Conservation (phyloP, 2,888 invertebrate genomes). For the Harpagoxenus sublaevis region DNA sequence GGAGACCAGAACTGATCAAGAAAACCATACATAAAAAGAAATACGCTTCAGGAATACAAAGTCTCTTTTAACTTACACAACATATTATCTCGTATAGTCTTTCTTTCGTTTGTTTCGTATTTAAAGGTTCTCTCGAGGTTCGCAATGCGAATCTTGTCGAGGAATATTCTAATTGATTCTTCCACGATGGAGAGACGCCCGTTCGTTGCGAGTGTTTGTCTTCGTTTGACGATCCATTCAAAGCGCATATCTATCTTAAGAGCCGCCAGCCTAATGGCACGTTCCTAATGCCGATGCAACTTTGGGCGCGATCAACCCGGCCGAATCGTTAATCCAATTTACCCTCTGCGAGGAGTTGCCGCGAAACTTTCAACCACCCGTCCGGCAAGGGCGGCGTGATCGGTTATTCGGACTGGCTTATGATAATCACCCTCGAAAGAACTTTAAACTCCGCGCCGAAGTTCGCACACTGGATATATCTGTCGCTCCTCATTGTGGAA, state of each 20-base stretch:
- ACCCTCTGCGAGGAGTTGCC: conserved; percentile 42
- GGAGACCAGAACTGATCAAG: neutral
- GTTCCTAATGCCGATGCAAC: conserved; percentile 47
- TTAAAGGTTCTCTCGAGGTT: neutral
- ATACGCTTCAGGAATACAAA: neutral
- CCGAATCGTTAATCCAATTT: conserved; percentile 71
- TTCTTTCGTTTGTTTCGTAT: neutral
- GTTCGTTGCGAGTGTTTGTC: neutral
- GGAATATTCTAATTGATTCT: conserved; percentile 17
- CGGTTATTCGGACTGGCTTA: conserved; percentile 57
- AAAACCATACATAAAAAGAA: neutral
- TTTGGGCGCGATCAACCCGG: conserved; percentile 37
- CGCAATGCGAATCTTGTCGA: neutral
- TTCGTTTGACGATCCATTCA: conserved; percentile 31
- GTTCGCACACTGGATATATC: conserved; percentile 45
- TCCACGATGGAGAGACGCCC: neutral
- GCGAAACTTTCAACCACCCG: conserved; percentile 48
- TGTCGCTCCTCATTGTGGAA: conserved; percentile 5
- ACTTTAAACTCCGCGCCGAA: conserved; percentile 45
- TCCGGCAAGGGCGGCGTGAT: conserved; percentile 39
- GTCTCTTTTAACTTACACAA: neutral
- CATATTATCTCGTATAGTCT: neutral
- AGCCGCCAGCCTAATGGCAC: conserved; percentile 44
- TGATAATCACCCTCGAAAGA: conserved; percentile 77
- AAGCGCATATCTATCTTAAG: conserved; percentile 11